Percentiles rank a stretch among this genome's conserved stretches.
Evolutionary conservation across 2,888 invertebrate genomes (phyloP).

Genomic region (Saturnia japonica): DNA sequence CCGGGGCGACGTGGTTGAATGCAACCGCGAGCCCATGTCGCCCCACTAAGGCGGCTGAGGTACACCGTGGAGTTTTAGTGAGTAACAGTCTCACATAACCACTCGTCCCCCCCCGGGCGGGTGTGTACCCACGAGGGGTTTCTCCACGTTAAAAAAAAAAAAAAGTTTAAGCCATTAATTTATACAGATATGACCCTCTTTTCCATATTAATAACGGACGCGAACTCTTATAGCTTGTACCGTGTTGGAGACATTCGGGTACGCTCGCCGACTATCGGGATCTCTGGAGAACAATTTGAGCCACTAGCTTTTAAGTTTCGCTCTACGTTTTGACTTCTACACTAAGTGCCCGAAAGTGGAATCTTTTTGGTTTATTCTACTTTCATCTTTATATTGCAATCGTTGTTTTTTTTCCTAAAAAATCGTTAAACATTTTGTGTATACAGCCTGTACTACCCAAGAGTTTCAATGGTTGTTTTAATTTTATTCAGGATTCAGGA

Average conservation of each 20-base stretch:
- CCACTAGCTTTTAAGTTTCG: constrained; percentile 56
- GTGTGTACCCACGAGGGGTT: too few species aligned
- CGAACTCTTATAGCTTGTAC: constrained; percentile 1
- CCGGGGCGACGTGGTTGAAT: too few species aligned
- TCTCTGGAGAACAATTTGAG: constrained; percentile 53
- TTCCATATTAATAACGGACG: background rate
- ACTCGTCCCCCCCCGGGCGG: too few species aligned
- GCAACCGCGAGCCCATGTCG: too few species aligned
- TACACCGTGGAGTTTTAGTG: too few species aligned
- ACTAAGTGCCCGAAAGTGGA: constrained; percentile 61
- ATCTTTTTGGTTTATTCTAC: constrained; percentile 41
- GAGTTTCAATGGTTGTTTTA: background rate
- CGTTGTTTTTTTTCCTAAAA: background rate
- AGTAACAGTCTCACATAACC: too few species aligned
- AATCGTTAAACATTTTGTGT: background rate
- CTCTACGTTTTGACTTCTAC: constrained; percentile 55
- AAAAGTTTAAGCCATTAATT: too few species aligned
- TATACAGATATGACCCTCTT: too few species aligned
- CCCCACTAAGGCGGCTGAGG: too few species aligned
- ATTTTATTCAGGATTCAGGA: background rate
- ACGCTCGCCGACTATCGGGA: constrained; percentile 26
- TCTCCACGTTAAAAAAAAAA: too few species aligned
- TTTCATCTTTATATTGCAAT: constrained; percentile 27
- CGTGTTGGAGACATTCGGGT: constrained; percentile 30
- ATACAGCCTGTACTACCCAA: background rate